Percentiles rank a stretch among this genome's conserved stretches.
Conservation (phyloP, 2,797 vertebrate genomes). For the Furcifer pardalis region DNA sequence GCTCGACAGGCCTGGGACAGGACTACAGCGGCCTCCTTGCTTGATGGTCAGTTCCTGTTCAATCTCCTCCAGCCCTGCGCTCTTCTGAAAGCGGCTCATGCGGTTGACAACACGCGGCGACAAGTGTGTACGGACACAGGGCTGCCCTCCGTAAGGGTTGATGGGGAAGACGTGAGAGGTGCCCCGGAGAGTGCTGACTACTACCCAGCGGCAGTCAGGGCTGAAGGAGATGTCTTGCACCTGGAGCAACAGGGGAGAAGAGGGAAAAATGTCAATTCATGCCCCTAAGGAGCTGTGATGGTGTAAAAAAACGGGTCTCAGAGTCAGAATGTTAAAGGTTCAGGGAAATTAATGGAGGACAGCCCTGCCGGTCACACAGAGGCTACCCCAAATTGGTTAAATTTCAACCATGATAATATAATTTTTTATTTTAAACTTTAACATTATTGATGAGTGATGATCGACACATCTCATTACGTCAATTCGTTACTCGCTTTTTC, state of each 20-base stretch:
- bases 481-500: too few species aligned
- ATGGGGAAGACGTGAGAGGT: conserved; percentile 97
- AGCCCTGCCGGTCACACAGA: too few species aligned
- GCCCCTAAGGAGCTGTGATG: not conserved
- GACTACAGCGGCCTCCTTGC: conserved; percentile 91
- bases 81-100: conserved; percentile 98
- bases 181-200: conserved; percentile 94
- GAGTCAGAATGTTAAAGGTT: not conserved
- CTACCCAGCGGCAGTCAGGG: conserved; percentile 97
- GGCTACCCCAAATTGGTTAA: too few species aligned
- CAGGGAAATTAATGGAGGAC: not conserved
- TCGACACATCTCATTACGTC: too few species aligned
- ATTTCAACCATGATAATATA: not conserved
- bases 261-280: too few species aligned
- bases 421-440: not conserved
- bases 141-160: conserved; percentile 93
- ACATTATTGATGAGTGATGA: too few species aligned
- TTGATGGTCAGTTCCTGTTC: conserved; percentile 92
- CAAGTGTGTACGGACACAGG: conserved; percentile 96
- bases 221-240: conserved; percentile 99
- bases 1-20: conserved; percentile 92
- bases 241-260: conserved; percentile 70
- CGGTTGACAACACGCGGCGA: conserved; percentile 95
- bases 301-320: not conserved
- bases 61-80: conserved; percentile 96